Conservation (phyloP, 2,797 vertebrate species). For the Neosilurus mollespiculum region DNA sequence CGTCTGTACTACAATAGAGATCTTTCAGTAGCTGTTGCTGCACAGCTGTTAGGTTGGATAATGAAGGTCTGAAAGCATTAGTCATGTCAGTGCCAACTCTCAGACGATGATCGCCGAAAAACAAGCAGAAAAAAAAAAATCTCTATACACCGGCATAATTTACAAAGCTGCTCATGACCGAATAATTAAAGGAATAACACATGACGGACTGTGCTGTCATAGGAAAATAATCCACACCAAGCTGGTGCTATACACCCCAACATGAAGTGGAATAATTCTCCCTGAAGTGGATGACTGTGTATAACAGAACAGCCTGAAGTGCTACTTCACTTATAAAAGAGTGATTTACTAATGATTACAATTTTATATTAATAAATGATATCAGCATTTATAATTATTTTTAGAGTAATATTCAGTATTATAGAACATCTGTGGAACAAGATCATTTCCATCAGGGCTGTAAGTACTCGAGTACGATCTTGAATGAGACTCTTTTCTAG, state of each 20-base stretch:
- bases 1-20: conserved; percentile 42
- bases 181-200: conserved; percentile 21
- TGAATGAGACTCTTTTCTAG: no score
- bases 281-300: background rate
- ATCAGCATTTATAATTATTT: background rate
- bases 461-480: no score
- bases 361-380: background rate
- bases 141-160: conserved; percentile 17
- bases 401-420: background rate
- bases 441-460: background rate
- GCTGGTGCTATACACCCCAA: background rate
- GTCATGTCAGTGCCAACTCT: conserved; percentile 44
- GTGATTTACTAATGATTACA: background rate
- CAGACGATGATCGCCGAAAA: conserved; percentile 44
- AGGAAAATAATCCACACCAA: background rate
- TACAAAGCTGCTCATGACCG: conserved; percentile 32
- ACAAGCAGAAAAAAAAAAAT: conserved; percentile 40
- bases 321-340: background rate
- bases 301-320: background rate
- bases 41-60: conserved; percentile 52
- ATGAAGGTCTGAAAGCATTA: conserved; percentile 46
- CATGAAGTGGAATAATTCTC: background rate
- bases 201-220: background rate
- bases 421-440: background rate
- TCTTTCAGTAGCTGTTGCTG: conserved; percentile 35